A percentile compares a stretch with the other conserved stretches of the same genome.
phyloP scores from a whole-genome alignment of 35 echinoderm and acorn worm genomes.

The Nesometra sesokonis region DNA sequence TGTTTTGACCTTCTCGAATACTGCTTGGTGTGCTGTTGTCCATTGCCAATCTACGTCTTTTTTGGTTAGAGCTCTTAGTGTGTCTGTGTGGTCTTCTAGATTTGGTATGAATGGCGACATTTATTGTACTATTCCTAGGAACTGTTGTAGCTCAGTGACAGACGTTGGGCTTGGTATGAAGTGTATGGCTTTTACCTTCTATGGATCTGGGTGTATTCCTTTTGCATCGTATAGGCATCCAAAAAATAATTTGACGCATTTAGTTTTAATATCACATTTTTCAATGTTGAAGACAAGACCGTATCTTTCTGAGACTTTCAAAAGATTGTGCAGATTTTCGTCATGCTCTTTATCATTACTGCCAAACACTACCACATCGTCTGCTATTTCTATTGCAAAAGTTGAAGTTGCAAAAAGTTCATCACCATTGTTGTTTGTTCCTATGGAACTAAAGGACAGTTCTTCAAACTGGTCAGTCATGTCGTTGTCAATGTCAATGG shows the following conservation, averaged over 20 bases:
- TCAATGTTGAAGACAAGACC: constrained; percentile 35
- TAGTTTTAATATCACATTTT: constrained; percentile 30
- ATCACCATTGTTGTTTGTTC: neutral
- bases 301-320: constrained; percentile 15
- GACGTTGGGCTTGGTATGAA: neutral
- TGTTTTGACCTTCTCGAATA: constrained; percentile 19
- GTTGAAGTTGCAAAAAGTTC: constrained; percentile 1
- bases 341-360: no score
- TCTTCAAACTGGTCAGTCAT: neutral
- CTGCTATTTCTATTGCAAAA: no score
- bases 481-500: neutral
- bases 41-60: constrained; percentile 26
- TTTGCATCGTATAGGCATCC: constrained; percentile 12
- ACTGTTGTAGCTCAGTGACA: constrained; percentile 7
- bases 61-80: neutral
- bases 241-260: constrained; percentile 26
- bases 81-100: neutral
- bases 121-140: constrained; percentile 14
- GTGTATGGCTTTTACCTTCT: constrained; percentile 25
- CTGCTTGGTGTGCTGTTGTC: constrained; percentile 1
- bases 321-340: constrained; percentile 14
- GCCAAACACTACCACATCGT: no score
- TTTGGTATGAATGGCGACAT: constrained; percentile 24
- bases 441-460: neutral
- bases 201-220: constrained; percentile 35